phyloP scores from a whole-genome alignment of 2,113 vertebrate genomes.

The Ondatra zibethicus region DNA sequence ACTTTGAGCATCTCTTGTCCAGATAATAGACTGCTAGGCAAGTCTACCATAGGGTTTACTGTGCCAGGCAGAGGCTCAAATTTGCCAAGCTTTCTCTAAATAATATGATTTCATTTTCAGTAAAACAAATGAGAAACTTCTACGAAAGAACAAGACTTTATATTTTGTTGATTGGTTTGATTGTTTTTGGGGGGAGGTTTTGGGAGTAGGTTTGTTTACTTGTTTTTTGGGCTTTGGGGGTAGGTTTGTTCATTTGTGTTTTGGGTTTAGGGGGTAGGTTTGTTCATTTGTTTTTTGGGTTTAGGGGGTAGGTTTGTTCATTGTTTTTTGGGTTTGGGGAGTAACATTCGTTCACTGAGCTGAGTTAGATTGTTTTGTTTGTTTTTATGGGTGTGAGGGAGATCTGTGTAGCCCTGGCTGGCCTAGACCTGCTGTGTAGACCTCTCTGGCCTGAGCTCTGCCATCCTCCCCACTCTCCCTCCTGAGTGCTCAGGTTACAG shows the following conservation, averaged over 20 bases:
- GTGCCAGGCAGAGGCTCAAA: not conserved
- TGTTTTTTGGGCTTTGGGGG: too few relatives aligned
- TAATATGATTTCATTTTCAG: constrained; percentile 5
- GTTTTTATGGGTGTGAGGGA: not conserved
- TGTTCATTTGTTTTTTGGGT: too few relatives aligned
- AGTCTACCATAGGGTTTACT: not conserved
- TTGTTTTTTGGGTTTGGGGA: not conserved
- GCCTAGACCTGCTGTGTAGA: not conserved
- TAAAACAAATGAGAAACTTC: not conserved
- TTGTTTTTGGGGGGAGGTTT: too few relatives aligned
- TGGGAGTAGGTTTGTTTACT: too few relatives aligned
- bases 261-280: not conserved
- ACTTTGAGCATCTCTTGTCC: not conserved
- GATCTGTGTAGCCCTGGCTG: not conserved
- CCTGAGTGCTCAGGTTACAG: not conserved
- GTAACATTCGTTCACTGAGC: not conserved
- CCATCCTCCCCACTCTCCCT: not conserved
- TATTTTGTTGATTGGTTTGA: not conserved
- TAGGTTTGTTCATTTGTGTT: not conserved
- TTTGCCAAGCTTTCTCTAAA: not conserved
- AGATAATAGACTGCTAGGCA: not conserved
- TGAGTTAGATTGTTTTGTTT: too few relatives aligned
- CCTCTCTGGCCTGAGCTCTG: not conserved
- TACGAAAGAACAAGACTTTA: not conserved
- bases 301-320: not conserved